Percentiles rank a stretch among this genome's conserved stretches.
phyloP scores from a whole-genome alignment of 2,113 vertebrate species.

The Nibea albiflora region DNA sequence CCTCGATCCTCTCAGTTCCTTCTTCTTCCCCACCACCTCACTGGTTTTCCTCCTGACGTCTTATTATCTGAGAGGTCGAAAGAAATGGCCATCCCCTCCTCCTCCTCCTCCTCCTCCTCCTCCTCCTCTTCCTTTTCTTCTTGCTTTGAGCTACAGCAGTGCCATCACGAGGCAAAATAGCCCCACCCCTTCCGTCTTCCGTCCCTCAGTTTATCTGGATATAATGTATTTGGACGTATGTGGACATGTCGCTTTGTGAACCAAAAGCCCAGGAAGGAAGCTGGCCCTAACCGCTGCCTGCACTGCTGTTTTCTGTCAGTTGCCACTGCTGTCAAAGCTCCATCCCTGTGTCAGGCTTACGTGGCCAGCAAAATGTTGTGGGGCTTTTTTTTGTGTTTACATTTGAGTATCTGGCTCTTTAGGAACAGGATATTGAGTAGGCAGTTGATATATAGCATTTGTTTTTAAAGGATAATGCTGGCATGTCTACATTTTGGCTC shows the following conservation, averaged over 20 bases:
- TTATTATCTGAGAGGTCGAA: slow-evolving; percentile 49
- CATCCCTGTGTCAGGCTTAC: slow-evolving; percentile 18
- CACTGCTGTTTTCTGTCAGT: slow-evolving; percentile 66
- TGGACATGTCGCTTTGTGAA: slow-evolving; percentile 57
- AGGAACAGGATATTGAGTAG: slow-evolving; percentile 24
- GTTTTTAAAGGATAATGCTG: background rate
- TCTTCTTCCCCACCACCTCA: background rate
- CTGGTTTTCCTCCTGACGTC: slow-evolving; percentile 28
- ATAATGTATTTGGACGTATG: slow-evolving; percentile 60
- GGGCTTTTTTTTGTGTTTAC: slow-evolving; percentile 37
- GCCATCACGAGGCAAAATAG: slow-evolving; percentile 35
- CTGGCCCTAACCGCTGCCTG: slow-evolving; percentile 57
- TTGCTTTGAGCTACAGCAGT: slow-evolving; percentile 26
- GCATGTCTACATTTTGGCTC: background rate
- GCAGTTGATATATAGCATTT: slow-evolving; percentile 13
- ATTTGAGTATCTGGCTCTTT: slow-evolving; percentile 28
- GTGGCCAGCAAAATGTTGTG: slow-evolving; percentile 26
- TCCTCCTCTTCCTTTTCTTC: slow-evolving; percentile 33
- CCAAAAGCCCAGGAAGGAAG: slow-evolving; percentile 69
- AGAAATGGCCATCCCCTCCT: slow-evolving; percentile 31
- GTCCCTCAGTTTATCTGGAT: slow-evolving; percentile 58
- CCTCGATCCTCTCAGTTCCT: slow-evolving; percentile 32
- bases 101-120: no score
- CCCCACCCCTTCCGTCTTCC: background rate
- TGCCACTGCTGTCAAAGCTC: slow-evolving; percentile 57